Base-by-base conservation (phyloP, 2,113 vertebrate genomes). In the Nansenia antarctica region DNA sequence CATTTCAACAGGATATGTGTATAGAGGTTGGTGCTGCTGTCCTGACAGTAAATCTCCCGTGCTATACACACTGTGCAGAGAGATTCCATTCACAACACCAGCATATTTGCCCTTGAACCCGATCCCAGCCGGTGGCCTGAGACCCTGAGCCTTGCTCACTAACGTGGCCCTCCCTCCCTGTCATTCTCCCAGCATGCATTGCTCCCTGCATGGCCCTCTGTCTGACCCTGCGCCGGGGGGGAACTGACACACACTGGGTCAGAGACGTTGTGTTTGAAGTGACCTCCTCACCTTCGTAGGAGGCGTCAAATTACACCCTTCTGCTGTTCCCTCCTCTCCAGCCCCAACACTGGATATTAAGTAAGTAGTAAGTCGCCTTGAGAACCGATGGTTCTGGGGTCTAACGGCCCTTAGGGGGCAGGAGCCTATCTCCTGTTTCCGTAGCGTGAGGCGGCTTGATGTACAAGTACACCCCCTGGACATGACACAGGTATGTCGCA, bases 141-240 rank as follows among this genome's bases (percentile, higher is more conserved):
- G 57, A 37, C 34, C 76, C 58, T 54, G 62, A 34, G 27, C n/a
- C 27, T 35, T 1, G 68, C 39, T 61, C 67, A 64, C 45, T 65
- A 76, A 70, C 70, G 70, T 29, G 65, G 58, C 54, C 69, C 59
- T 64, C 57, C 37, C 66, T 53, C 30, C 62, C 75, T 69, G 79
- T 83, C 81, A 78, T 82, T 64, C 52, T 87, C 87, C 65, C 87
- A 88, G 82, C 88, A 74, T 72, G 82, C 72, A 80, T 60, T 73
- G 52, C 31, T 69, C 69, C n/a, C 67, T 66, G 53, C 59, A 77
- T 65, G 76, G 59, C 66, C 77, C 72, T 2, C 32, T 3, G 74
- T 81, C 80, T 83, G 74, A 84, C 70, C 80, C 65, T 32, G 9
- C 18, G 29, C 68, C 66, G 53, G 31, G 27, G 60, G 69, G 80